These are phyloP conservation scores for Flabesymbios commensalis DNA, from an alignment of 2,888 invertebrate species.

Conservation along the genomic window DNA sequence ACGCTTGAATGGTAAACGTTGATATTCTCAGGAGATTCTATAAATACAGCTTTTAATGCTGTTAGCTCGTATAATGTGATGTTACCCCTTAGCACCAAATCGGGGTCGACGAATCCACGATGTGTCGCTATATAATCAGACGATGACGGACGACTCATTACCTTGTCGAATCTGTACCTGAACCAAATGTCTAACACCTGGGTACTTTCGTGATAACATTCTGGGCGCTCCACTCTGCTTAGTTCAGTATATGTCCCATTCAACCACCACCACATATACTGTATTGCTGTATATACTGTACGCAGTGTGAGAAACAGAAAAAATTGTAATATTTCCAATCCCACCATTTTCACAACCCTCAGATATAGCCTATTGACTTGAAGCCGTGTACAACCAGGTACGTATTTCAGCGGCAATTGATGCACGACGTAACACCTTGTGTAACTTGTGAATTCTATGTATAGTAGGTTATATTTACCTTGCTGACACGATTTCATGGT, in stretches of 20 bases:
- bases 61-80: conserved; percentile 21
- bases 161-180: conserved; percentile 20
- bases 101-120: conserved; percentile 19
- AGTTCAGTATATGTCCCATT: not conserved
- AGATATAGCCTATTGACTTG: no score
- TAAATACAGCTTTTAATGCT: conserved; percentile 18
- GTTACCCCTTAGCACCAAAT: conserved; percentile 19
- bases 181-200: conserved; percentile 11
- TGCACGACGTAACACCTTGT: no score
- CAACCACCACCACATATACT: no score
- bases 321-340: no score
- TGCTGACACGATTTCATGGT: no score
- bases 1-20: conserved; percentile 13
- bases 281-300: no score
- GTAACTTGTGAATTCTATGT: no score
- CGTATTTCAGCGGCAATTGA: no score
- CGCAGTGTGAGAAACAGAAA: no score
- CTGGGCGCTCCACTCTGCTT: not conserved
- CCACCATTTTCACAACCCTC: no score
- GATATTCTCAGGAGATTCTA: conserved; percentile 12
- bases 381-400: no score
- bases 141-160: conserved; percentile 6
- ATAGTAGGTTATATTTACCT: no score
- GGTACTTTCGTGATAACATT: not conserved
- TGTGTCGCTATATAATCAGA: conserved; percentile 23